Evolutionary conservation across 2,888 invertebrate species (phyloP), one percentile per base, ranked within the genome.

Genomic region (Rhorus exstirpatorius): DNA sequence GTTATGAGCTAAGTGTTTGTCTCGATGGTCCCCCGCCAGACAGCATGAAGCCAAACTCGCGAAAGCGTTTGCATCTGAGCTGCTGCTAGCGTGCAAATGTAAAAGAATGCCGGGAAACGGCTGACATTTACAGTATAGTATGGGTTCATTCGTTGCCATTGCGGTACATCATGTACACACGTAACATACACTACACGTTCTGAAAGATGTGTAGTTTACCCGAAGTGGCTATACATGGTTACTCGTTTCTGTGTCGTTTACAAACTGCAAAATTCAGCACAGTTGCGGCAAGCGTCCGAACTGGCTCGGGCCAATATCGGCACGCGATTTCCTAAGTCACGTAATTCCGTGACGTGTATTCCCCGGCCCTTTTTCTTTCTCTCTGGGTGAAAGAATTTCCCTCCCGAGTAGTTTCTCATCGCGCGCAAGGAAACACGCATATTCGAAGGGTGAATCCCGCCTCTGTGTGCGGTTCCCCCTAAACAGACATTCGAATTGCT

Each of bases 271-370:
- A 63, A 72, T 46, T 68, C 72, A 35, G 35, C 70, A 49, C 35
- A 55, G 55, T 26, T 2, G 46, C 60, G 53, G 41, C 46, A 60
- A 61, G 21, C 51, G 77, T 80, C 63, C 83, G 78, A 78, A 80
- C 71, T 70, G 65, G 49, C 67, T 78, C 61, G 72, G 68, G 74
- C 41, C 71, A 70, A 75, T 72, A 65, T 80, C 79, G 61, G 84
- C 87, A 86, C 86, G 86, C 89, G 88, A 89, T 89, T 88, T 85
- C 84, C 70, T 67, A 80, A 84, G 87, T 88, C 88, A 88, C 88
- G 89, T 89, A 87, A 89, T 81, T 86, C 83, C 68, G 65, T 79
- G 74, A 71, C 67, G 72, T 46, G 31, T 44, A 7, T 46, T 65
- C 49, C 26, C 14, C 8, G 24, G 60, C 41, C 60, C 60, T 68